A percentile compares a stretch with the other conserved stretches of the same genome.
Evolutionary conservation across 1,140 invertebrate genomes (phyloP).

Genomic region (Camponotus floridanus): DNA sequence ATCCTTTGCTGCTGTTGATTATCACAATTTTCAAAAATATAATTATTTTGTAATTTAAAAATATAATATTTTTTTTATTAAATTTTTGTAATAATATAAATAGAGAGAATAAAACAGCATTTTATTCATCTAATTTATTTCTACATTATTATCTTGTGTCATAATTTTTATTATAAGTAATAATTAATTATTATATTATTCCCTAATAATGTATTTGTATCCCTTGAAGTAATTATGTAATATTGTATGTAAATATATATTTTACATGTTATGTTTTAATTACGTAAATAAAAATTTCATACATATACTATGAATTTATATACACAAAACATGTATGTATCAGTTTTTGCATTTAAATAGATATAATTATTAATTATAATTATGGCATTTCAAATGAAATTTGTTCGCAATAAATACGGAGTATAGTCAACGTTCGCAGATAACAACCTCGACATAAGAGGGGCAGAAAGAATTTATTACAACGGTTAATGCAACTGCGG

Average conservation of each 20-base stretch:
- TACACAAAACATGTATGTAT: too few species aligned
- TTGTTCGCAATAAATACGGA: constrained; percentile 8
- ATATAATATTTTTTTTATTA: background rate
- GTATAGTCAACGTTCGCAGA: constrained; percentile 15
- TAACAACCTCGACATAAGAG: background rate
- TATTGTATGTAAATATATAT: background rate
- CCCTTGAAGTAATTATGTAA: background rate
- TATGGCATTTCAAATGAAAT: background rate
- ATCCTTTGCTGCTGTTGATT: background rate
- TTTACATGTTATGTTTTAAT: too few species aligned
- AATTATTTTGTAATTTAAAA: background rate
- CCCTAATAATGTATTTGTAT: too few species aligned
- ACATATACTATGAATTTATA: background rate
- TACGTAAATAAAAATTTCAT: background rate
- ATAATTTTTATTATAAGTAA: too few species aligned
- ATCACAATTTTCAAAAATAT: background rate
- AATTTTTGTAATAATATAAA: background rate
- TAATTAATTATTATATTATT: too few species aligned
- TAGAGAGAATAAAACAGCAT: background rate
- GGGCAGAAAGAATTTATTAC: constrained; percentile 32
- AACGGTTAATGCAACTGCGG: constrained; percentile 19
- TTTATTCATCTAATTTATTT: background rate
- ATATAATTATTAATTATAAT: background rate
- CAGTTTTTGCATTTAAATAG: background rate
- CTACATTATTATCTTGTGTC: too few species aligned